Conservation (phyloP, 2,113 vertebrate species). For the Ceyx cyanopectus region DNA sequence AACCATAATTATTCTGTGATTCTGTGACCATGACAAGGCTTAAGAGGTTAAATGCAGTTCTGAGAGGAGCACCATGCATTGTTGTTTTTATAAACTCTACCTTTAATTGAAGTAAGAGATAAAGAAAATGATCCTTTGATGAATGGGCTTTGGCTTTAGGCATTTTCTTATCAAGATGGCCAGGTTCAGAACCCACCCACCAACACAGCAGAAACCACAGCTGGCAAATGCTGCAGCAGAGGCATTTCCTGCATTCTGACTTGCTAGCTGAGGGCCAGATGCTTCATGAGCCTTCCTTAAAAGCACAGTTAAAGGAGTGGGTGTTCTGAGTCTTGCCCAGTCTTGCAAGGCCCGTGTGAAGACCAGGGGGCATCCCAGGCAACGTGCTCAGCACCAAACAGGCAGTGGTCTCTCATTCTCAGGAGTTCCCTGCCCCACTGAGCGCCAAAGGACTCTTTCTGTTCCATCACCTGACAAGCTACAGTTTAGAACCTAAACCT, state of each 20-base stretch:
- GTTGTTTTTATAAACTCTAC: slow-evolving; percentile 22
- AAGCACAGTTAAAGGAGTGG: background rate
- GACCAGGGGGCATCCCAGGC: background rate
- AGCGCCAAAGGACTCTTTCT: background rate
- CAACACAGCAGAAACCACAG: slow-evolving; percentile 67
- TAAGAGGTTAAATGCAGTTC: background rate
- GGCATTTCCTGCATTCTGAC: slow-evolving; percentile 54
- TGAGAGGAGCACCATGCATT: fast-evolving
- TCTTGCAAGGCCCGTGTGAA: background rate
- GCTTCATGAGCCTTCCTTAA: slow-evolving; percentile 14
- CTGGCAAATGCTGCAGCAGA: slow-evolving; percentile 3
- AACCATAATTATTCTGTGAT: too few species aligned
- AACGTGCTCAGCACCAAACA: fast-evolving
- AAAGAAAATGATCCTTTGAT: slow-evolving; percentile 51
- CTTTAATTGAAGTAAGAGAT: slow-evolving; percentile 28
- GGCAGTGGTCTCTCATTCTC: background rate
- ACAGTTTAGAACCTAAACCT: background rate
- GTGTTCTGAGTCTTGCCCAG: background rate
- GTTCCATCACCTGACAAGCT: background rate
- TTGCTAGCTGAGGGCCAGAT: slow-evolving; percentile 43
- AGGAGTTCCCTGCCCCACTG: background rate
- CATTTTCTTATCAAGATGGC: slow-evolving; percentile 65
- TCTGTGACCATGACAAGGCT: background rate
- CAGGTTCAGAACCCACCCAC: slow-evolving; percentile 35
- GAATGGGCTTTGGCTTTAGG: slow-evolving; percentile 13